Conservation (phyloP, 53 echinoderm and acorn worm genomes). For the Patiria pectinifera region DNA sequence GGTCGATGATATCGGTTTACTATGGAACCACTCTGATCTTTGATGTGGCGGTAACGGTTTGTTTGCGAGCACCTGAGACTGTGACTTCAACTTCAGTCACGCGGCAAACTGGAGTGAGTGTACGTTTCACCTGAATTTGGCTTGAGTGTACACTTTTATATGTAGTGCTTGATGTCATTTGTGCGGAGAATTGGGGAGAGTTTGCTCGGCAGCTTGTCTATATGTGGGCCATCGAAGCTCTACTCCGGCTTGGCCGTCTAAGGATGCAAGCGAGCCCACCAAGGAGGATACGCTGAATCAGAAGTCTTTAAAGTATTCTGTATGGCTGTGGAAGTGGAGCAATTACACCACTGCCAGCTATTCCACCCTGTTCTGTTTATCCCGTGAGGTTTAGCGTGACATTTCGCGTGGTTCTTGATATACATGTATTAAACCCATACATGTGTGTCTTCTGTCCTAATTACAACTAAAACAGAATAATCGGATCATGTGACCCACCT, state of each 20-base stretch:
- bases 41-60: slow-evolving; percentile 6
- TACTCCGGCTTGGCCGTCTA: neutral
- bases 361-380: neutral
- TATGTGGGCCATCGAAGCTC: slow-evolving; percentile 40
- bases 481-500: no score
- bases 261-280: slow-evolving; percentile 14
- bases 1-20: neutral
- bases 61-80: slow-evolving; percentile 14
- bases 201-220: slow-evolving; percentile 20
- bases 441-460: no score
- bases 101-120: slow-evolving; percentile 2
- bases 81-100: slow-evolving; percentile 26
- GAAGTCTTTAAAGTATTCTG: neutral
- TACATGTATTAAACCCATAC: neutral
- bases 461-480: no score
- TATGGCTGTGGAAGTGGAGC: neutral
- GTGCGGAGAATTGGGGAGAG: neutral
- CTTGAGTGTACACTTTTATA: neutral
- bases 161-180: slow-evolving; percentile 7
- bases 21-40: neutral
- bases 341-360: neutral
- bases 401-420: neutral
- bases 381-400: neutral
- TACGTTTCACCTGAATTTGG: slow-evolving; percentile 29
- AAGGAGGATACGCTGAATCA: neutral